Evolutionary conservation across 2,113 vertebrate genomes (phyloP).

Genomic region (Baryphthengus martii): DNA sequence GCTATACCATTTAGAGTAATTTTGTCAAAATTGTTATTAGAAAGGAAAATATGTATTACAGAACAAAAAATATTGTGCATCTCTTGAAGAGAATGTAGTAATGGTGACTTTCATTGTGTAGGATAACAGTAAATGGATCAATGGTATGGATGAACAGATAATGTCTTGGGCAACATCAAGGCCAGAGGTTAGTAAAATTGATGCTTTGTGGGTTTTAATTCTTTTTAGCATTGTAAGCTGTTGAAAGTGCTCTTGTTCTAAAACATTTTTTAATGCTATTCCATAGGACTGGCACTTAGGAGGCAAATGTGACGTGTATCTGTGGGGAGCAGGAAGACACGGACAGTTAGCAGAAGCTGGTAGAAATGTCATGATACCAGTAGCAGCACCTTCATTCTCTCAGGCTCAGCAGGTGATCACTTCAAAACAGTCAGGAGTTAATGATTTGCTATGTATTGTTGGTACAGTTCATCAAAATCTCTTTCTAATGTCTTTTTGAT

Average conservation of each 20-base stretch:
- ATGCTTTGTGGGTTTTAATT: not conserved
- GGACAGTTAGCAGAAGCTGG: conserved; percentile 95
- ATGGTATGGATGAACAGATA: conserved; percentile 94
- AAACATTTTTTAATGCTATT: not conserved
- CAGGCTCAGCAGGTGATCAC: conserved; percentile 90
- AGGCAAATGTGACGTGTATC: conserved; percentile 91
- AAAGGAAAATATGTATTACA: not conserved
- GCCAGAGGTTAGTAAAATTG: conserved; percentile 84
- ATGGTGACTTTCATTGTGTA: conserved; percentile 55
- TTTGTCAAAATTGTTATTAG: not conserved
- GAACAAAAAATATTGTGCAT: not conserved
- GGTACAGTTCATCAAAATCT: not conserved
- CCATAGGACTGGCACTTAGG: conserved; percentile 95
- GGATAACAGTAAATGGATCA: conserved; percentile 97
- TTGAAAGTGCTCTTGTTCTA: not conserved
- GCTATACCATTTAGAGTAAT: not conserved
- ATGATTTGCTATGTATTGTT: not conserved
- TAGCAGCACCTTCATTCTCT: conserved; percentile 88
- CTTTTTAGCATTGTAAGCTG: not conserved
- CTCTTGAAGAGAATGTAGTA: not conserved
- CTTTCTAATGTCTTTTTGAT: not conserved
- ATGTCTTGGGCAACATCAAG: conserved; percentile 97
- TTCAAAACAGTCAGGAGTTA: not conserved
- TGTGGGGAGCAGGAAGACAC: conserved; percentile 95
- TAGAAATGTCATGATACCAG: conserved; percentile 91